Conservation (phyloP, 2,888 invertebrate species). For the Acanthosepion pharaonis region DNA sequence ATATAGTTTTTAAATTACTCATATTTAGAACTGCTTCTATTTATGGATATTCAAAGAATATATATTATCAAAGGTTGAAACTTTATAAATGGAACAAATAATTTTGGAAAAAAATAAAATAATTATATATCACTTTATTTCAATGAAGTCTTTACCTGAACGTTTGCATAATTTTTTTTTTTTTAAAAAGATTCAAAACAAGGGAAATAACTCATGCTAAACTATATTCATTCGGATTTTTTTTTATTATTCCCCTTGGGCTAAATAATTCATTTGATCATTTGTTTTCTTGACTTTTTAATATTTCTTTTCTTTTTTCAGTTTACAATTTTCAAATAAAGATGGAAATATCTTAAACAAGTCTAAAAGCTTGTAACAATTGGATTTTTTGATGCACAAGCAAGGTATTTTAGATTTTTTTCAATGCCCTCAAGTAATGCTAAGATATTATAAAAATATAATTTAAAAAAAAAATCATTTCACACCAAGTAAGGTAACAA, state of each 20-base stretch:
- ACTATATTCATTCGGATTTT: neutral
- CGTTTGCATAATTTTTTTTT: no score
- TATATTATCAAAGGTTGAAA: neutral
- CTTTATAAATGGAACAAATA: neutral
- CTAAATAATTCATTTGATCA: neutral
- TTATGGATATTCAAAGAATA: neutral
- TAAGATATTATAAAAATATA: no score
- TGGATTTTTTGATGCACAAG: neutral
- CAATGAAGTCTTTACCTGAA: no score
- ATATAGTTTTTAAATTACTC: neutral
- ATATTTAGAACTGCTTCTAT: neutral
- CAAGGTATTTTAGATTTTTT: neutral
- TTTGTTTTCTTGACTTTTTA: neutral
- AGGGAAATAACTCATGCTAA: neutral
- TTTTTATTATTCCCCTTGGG: conserved; percentile 6
- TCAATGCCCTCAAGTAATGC: neutral
- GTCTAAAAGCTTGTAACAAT: neutral
- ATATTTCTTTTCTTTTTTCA: neutral
- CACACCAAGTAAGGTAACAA: no score
- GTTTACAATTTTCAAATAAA: neutral
- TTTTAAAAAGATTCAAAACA: neutral
- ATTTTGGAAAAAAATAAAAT: no score
- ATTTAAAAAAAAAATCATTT: no score
- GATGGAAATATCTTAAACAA: neutral
- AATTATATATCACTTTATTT: no score